phyloP scores from a whole-genome alignment of 2,113 vertebrate genomes.

The Thymallus thymallus region DNA sequence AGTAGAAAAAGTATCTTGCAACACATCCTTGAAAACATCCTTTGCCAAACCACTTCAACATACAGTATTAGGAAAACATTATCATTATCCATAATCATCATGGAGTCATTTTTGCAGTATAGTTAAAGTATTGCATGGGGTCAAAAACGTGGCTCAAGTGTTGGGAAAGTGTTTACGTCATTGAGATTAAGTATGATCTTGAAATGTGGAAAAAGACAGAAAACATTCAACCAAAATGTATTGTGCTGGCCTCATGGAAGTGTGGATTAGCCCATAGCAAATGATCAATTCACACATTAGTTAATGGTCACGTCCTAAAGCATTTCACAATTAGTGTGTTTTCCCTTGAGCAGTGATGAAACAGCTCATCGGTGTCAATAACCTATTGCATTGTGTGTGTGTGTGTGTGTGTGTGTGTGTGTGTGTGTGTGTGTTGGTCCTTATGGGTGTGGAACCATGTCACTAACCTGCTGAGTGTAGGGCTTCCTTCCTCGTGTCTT shows the following conservation, averaged over 20 bases:
- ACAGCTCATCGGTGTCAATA: neutral
- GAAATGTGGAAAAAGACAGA: too few species aligned
- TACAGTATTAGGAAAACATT: slow-evolving; percentile 21
- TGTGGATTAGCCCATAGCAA: too few species aligned
- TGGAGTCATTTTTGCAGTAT: slow-evolving; percentile 26
- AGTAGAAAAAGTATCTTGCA: slow-evolving; percentile 39
- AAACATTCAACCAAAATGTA: too few species aligned
- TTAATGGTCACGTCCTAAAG: too few species aligned
- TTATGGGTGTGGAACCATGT: slow-evolving; percentile 1
- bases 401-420: slow-evolving; percentile 17
- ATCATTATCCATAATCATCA: slow-evolving; percentile 52
- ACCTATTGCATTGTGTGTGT: slow-evolving; percentile 9
- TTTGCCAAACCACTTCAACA: slow-evolving; percentile 18
- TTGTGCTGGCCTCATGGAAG: too few species aligned
- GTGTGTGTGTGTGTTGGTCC: slow-evolving; percentile 22
- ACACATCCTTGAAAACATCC: slow-evolving; percentile 47
- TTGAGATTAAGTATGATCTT: too few species aligned
- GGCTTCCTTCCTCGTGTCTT: slow-evolving; percentile 12
- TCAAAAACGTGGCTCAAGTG: neutral
- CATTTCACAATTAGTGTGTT: too few species aligned
- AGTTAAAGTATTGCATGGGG: slow-evolving; percentile 10
- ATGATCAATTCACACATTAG: too few species aligned
- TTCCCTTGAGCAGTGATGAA: neutral
- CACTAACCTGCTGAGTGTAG: too few species aligned
- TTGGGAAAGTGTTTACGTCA: neutral